These are phyloP conservation scores for Odontamblyopus rebecca DNA, from an alignment of 2,797 vertebrate species.

Conservation along the genomic window DNA sequence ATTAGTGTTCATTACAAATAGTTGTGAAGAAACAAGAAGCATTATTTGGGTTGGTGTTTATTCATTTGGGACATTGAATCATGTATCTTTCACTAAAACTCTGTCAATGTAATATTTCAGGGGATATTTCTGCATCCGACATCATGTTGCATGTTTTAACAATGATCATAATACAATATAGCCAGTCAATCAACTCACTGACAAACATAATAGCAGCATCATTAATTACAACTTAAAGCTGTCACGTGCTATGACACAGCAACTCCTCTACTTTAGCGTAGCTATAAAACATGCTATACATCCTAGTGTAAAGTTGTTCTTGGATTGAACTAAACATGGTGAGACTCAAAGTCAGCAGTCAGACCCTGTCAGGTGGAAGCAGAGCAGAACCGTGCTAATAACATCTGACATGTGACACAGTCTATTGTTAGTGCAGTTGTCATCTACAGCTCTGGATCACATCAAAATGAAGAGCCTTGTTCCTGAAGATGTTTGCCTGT, in stretches of 20 bases:
- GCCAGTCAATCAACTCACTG: background rate
- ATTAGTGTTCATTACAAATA: background rate
- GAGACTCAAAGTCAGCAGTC: constrained; percentile 26
- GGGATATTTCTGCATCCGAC: no score
- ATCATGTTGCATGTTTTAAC: background rate
- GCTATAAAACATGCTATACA: background rate
- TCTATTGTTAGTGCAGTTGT: constrained; percentile 28
- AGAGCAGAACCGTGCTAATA: constrained; percentile 17
- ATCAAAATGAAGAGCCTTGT: constrained; percentile 27
- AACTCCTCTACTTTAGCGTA: background rate
- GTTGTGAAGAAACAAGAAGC: background rate
- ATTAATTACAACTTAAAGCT: background rate
- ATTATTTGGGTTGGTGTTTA: no score
- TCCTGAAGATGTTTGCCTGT: constrained; percentile 13
- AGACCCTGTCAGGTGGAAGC: constrained; percentile 32
- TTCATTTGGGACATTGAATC: no score
- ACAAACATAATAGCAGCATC: background rate
- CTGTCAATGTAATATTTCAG: no score
- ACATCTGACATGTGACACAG: constrained; percentile 25
- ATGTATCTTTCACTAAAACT: no score
- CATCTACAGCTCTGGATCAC: constrained; percentile 12
- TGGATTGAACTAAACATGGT: constrained; percentile 9
- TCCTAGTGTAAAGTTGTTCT: constrained; percentile 2
- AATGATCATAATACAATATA: background rate
- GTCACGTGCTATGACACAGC: background rate